Evolutionary conservation across 2,113 vertebrate genomes (phyloP).

Genomic region (Caloenas nicobarica): DNA sequence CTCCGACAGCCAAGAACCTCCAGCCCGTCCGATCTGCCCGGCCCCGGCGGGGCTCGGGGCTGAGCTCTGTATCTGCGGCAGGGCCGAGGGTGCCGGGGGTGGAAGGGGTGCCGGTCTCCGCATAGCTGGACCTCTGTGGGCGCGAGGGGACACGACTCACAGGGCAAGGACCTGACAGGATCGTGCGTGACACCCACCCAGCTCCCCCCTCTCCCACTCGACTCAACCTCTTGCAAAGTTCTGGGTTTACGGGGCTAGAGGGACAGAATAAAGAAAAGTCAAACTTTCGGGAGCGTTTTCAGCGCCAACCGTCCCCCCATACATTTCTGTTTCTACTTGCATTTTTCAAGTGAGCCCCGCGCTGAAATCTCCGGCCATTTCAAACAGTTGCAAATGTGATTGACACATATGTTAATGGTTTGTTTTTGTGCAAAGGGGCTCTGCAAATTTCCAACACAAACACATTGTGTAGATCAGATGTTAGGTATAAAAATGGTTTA

Average conservation of each 20-base stretch:
- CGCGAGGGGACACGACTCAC: too few relatives aligned
- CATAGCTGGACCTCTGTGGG: background rate
- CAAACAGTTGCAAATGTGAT: constrained; percentile 58
- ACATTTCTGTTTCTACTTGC: background rate
- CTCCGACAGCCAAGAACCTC: background rate
- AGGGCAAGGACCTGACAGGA: accelerated
- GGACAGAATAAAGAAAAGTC: background rate
- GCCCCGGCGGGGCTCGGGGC: too few relatives aligned
- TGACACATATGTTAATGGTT: constrained; percentile 71
- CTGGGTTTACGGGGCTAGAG: background rate
- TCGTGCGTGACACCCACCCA: background rate
- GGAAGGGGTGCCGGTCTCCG: too few relatives aligned
- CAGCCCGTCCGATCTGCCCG: background rate
- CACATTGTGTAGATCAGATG: constrained; percentile 77
- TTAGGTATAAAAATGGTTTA: constrained; percentile 80
- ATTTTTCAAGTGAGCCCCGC: background rate
- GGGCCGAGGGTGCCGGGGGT: too few relatives aligned
- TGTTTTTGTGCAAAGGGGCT: constrained; percentile 67
- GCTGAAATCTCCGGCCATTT: background rate
- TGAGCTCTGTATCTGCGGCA: background rate
- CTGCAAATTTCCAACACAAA: constrained; percentile 72
- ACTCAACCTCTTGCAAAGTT: background rate
- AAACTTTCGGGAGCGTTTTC: background rate
- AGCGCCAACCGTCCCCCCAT: accelerated
- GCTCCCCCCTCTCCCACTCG: background rate